Percentiles rank a stretch among this genome's conserved stretches.
Conservation (phyloP, 2,797 vertebrate species). For the Gymnothorax reevesii region DNA sequence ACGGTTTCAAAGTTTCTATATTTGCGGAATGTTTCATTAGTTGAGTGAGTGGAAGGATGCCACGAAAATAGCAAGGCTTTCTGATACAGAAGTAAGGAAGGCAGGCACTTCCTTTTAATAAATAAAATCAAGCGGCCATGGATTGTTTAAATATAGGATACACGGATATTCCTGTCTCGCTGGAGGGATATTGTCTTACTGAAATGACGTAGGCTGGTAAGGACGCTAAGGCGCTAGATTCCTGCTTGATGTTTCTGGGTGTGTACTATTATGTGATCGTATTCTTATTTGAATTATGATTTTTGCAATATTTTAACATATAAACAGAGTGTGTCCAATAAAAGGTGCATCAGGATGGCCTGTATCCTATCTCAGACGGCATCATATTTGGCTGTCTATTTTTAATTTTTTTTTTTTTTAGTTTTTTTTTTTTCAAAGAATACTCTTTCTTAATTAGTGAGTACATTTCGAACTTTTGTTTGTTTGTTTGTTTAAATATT, state of each 20-base stretch:
- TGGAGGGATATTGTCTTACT: conserved; percentile 37
- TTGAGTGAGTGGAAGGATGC: background rate
- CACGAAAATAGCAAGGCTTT: background rate
- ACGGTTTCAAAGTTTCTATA: conserved; percentile 71
- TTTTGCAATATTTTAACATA: background rate
- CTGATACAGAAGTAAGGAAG: background rate
- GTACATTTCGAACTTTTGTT: background rate
- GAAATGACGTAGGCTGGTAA: conserved; percentile 57
- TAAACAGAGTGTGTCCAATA: background rate
- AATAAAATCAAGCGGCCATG: conserved; percentile 12
- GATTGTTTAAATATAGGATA: conserved; percentile 36
- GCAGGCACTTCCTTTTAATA: background rate
- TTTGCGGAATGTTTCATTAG: conserved; percentile 58
- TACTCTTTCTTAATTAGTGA: background rate
- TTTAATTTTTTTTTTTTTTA: background rate
- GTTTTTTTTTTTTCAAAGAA: too few relatives aligned
- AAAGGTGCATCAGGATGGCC: background rate
- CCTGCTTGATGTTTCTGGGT: conserved; percentile 54
- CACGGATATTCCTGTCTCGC: conserved; percentile 48
- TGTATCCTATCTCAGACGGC: background rate
- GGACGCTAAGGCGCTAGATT: conserved; percentile 56
- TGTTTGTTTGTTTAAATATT: background rate
- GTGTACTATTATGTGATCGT: conserved; percentile 30
- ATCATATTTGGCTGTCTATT: background rate
- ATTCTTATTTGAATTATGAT: conserved; percentile 10